Evolutionary conservation across 2,797 vertebrate species (phyloP).

Genomic region (Anolis apletophallus): DNA sequence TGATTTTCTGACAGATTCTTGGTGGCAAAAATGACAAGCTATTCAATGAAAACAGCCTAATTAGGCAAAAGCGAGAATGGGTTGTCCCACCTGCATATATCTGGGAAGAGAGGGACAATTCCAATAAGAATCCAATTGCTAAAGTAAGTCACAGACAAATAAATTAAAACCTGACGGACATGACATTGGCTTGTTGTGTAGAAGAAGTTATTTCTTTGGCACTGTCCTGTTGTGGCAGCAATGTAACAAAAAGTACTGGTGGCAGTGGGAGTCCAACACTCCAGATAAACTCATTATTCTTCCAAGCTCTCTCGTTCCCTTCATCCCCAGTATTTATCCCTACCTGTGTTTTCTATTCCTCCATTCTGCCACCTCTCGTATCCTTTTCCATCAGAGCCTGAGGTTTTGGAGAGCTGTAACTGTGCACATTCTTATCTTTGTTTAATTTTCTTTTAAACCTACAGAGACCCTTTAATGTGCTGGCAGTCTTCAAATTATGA

Average conservation of each 20-base stretch:
- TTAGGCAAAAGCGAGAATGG: constrained; percentile 90
- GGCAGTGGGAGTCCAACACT: too few species aligned
- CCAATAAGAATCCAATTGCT: constrained; percentile 81
- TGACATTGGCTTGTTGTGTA: not conserved
- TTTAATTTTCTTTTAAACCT: not conserved
- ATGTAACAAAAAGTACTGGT: too few species aligned
- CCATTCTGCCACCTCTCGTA: not conserved
- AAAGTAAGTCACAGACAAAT: constrained; percentile 82
- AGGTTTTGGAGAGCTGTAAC: not conserved
- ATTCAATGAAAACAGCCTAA: not conserved
- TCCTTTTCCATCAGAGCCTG: not conserved
- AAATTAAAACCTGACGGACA: not conserved
- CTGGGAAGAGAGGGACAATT: constrained; percentile 86
- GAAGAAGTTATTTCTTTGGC: not conserved
- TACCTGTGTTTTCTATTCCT: not conserved
- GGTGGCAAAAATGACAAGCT: constrained; percentile 2
- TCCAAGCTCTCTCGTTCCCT: not conserved
- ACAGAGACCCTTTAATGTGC: not conserved
- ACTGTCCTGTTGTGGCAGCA: not conserved
- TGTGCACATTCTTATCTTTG: not conserved
- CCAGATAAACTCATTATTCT: not conserved
- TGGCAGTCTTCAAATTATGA: not conserved
- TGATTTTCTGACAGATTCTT: constrained; percentile 21
- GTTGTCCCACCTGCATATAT: constrained; percentile 86
- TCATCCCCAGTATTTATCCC: not conserved